Percentiles rank a stretch among this genome's conserved stretches.
Conservation (phyloP, 2,888 invertebrate genomes). For the Piscicola geometra region DNA sequence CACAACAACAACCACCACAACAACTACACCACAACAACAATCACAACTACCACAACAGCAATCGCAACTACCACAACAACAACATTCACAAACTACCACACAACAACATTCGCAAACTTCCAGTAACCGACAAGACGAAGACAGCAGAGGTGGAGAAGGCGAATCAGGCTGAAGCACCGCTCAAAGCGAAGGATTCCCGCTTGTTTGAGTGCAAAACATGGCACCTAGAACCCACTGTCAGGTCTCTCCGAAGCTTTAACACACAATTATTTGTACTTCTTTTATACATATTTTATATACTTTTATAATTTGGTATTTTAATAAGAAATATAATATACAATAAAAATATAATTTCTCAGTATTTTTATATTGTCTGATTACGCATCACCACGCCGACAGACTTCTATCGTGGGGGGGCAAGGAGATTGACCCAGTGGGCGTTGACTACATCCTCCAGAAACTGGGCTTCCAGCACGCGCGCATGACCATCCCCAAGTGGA, state of each 20-base stretch:
- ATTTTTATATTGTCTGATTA: too few relatives aligned
- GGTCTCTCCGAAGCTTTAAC: too few relatives aligned
- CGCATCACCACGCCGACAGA: too few relatives aligned
- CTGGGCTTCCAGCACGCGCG: conserved; percentile 93
- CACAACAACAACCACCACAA: too few relatives aligned
- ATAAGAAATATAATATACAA: background rate
- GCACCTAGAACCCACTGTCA: conserved; percentile 77
- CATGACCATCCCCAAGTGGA: conserved; percentile 98
- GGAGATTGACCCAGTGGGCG: conserved; percentile 94
- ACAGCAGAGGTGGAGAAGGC: conserved; percentile 50
- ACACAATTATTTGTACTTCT: too few relatives aligned
- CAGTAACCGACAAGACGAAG: conserved; percentile 40
- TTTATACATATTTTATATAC: background rate
- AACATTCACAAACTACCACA: too few relatives aligned
- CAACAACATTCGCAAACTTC: too few relatives aligned
- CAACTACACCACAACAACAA: too few relatives aligned
- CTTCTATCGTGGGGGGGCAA: conserved; percentile 76
- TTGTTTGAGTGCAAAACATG: conserved; percentile 88
- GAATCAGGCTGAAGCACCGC: conserved; percentile 50
- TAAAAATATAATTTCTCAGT: background rate
- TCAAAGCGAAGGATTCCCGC: conserved; percentile 69
- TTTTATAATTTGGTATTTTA: background rate
- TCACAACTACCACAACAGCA: too few relatives aligned
- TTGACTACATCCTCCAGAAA: conserved; percentile 95
- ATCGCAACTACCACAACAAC: too few relatives aligned